These are phyloP conservation scores for Hydrophis major DNA, from an alignment of 2,797 vertebrate species.

Conservation along the genomic window DNA sequence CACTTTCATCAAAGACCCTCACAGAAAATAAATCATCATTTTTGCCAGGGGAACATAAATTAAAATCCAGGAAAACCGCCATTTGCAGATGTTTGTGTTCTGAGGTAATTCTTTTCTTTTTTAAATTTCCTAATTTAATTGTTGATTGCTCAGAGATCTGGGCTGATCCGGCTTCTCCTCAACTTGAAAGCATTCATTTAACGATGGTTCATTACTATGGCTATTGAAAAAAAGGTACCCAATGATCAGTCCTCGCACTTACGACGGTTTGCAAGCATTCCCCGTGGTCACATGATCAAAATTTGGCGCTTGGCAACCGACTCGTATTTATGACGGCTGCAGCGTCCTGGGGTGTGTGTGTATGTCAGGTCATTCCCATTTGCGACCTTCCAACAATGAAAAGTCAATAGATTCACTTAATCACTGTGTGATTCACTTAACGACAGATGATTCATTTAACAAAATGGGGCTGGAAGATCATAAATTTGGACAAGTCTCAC, in stretches of 20 bases:
- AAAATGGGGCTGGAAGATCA: no score
- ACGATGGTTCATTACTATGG: neutral
- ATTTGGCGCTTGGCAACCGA: neutral
- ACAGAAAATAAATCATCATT: neutral
- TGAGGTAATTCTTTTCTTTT: neutral
- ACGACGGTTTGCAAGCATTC: neutral
- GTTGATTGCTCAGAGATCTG: neutral
- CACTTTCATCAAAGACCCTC: neutral
- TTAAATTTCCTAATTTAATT: neutral
- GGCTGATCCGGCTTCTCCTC: neutral
- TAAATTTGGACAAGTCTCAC: no score
- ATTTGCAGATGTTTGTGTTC: neutral
- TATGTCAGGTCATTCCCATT: no score
- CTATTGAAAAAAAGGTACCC: neutral
- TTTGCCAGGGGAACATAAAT: neutral
- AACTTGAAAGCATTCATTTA: neutral
- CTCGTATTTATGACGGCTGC: no score
- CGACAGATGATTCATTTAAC: no score
- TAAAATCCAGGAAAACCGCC: neutral
- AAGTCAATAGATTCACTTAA: no score
- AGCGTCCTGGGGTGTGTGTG: no score
- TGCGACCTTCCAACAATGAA: no score
- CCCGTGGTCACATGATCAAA: neutral
- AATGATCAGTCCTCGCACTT: neutral
- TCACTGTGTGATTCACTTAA: no score